These are phyloP conservation scores for Akabosia matsudoensis DNA, from an alignment of 1,140 invertebrate genomes.

Conservation along the genomic window DNA sequence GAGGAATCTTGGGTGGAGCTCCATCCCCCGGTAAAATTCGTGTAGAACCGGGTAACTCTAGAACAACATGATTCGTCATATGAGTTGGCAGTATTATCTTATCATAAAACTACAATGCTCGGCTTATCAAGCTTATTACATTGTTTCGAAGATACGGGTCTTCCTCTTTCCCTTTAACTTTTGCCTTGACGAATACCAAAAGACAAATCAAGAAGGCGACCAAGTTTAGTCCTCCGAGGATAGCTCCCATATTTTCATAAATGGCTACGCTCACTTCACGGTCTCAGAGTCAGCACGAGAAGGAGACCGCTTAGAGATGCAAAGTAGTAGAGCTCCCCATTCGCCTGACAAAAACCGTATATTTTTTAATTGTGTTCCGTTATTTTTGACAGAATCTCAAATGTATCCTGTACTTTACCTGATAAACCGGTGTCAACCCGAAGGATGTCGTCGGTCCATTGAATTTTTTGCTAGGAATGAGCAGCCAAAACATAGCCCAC, in stretches of 20 bases:
- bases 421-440: slow-evolving; percentile 56
- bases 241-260: slow-evolving; percentile 55
- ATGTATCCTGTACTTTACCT: slow-evolving; percentile 41
- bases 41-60: slow-evolving; percentile 52
- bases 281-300: slow-evolving; percentile 46
- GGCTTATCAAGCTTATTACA: slow-evolving; percentile 30
- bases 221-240: slow-evolving; percentile 56
- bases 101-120: too few relatives aligned
- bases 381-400: background rate
- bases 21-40: slow-evolving; percentile 61
- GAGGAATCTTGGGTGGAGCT: slow-evolving; percentile 58
- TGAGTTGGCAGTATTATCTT: too few relatives aligned
- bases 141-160: slow-evolving; percentile 37
- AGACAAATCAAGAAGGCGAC: slow-evolving; percentile 56
- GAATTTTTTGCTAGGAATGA: slow-evolving; percentile 54
- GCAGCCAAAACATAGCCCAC: slow-evolving; percentile 51
- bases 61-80: background rate
- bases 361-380: background rate
- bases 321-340: slow-evolving; percentile 58
- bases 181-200: slow-evolving; percentile 54
- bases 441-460: slow-evolving; percentile 56
- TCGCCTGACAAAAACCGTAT: slow-evolving; percentile 50
- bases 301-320: slow-evolving; percentile 52
- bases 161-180: slow-evolving; percentile 48
- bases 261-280: slow-evolving; percentile 49